phyloP scores from a whole-genome alignment of 2,113 vertebrate genomes.

The Tringa solitaria region DNA sequence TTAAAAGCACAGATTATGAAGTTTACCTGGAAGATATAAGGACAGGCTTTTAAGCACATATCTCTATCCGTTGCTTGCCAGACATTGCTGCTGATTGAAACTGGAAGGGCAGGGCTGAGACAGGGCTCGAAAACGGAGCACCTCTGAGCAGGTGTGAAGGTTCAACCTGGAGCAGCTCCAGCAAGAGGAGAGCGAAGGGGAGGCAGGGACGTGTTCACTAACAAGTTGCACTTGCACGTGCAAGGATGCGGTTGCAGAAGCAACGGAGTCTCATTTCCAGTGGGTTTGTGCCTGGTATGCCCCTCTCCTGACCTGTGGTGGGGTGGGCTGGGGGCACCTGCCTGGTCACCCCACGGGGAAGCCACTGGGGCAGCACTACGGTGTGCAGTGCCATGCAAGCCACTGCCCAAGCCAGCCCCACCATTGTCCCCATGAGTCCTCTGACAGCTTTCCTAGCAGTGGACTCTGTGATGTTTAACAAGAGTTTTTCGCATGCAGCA shows the following conservation, averaged over 20 bases:
- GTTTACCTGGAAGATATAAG: neutral
- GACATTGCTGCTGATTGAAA: neutral
- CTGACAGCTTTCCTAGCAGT: neutral
- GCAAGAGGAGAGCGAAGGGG: neutral
- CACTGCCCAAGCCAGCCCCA: neutral
- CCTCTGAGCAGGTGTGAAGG: neutral
- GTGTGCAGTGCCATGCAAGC: neutral
- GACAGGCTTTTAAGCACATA: neutral
- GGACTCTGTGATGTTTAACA: rapidly evolving
- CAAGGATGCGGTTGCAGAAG: neutral
- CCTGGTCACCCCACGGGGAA: rapidly evolving
- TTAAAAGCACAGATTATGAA: neutral
- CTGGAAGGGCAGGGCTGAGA: neutral
- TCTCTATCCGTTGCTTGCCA: neutral
- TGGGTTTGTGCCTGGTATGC: neutral
- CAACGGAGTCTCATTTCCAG: too few species aligned
- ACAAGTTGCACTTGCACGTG: neutral
- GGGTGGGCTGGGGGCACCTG: neutral
- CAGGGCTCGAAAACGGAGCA: neutral
- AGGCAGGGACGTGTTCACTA: neutral
- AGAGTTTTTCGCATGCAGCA: neutral
- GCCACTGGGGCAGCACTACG: rapidly evolving
- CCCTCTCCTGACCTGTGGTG: rapidly evolving
- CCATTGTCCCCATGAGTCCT: rapidly evolving
- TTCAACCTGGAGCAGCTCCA: neutral